phyloP scores from a whole-genome alignment of 2,797 vertebrate species.

The Periophthalmus magnuspinnatus region DNA sequence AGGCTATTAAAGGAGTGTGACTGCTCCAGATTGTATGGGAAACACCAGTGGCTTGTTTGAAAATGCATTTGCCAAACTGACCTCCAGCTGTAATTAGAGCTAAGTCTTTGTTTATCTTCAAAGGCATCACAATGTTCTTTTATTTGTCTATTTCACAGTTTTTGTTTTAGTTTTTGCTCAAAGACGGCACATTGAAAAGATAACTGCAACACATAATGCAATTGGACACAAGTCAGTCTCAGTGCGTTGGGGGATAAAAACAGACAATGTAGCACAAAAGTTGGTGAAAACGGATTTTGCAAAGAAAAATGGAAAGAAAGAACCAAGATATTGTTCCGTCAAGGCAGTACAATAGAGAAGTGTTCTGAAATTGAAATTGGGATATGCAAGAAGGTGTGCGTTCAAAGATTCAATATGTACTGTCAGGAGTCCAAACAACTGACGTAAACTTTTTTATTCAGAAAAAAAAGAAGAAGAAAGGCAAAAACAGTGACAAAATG shows the following conservation, averaged over 20 bases:
- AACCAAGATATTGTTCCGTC: slow-evolving; percentile 6
- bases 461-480: neutral
- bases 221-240: slow-evolving; percentile 16
- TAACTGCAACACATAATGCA: neutral
- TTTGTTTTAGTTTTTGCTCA: slow-evolving; percentile 39
- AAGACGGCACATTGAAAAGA: slow-evolving; percentile 14
- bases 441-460: neutral
- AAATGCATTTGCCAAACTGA: slow-evolving; percentile 73
- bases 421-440: slow-evolving; percentile 1
- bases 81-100: slow-evolving; percentile 81
- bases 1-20: slow-evolving; percentile 80
- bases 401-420: slow-evolving; percentile 1
- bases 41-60: slow-evolving; percentile 66
- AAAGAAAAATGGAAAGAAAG: slow-evolving; percentile 13
- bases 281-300: slow-evolving; percentile 10
- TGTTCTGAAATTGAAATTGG: slow-evolving; percentile 4
- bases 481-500: neutral
- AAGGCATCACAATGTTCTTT: slow-evolving; percentile 60
- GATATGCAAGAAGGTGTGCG: slow-evolving; percentile 3
- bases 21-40: slow-evolving; percentile 69
- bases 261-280: slow-evolving; percentile 9
- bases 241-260: slow-evolving; percentile 9
- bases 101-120: slow-evolving; percentile 76
- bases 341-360: slow-evolving; percentile 4
- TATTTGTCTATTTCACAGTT: slow-evolving; percentile 41